A percentile compares a stretch with the other conserved stretches of the same genome.
These are phyloP conservation scores for Siphamia tubifer DNA, from an alignment of 2,113 vertebrate species.

Conservation along the genomic window DNA sequence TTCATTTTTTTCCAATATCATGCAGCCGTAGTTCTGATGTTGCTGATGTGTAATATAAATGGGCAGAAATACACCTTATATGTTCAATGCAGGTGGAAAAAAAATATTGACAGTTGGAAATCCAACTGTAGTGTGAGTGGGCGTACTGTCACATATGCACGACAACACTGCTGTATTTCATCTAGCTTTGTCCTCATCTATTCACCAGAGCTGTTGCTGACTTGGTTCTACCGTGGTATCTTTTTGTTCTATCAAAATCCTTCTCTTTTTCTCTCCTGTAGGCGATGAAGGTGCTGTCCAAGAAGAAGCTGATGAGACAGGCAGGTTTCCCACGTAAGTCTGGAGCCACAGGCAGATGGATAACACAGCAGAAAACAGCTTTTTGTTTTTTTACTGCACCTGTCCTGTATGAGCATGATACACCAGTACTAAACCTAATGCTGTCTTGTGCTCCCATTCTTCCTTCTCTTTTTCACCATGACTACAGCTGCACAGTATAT, in stretches of 20 bases:
- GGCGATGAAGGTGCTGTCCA: constrained; percentile 99
- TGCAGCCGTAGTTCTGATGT: background rate
- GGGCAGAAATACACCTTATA: background rate
- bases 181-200: constrained; percentile 10
- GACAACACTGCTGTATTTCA: background rate
- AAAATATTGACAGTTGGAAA: background rate
- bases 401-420: constrained; percentile 1
- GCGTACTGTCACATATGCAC: constrained; percentile 2
- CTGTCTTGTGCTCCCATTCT: no score
- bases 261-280: constrained; percentile 56
- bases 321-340: constrained; percentile 97
- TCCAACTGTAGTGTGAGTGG: constrained; percentile 31
- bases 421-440: background rate
- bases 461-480: no score
- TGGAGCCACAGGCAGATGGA: constrained; percentile 48
- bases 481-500: no score
- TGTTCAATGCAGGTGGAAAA: constrained; percentile 3
- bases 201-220: constrained; percentile 10
- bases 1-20: no score
- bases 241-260: background rate
- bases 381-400: background rate
- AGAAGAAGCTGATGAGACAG: constrained; percentile 96
- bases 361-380: constrained; percentile 31
- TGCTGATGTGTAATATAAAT: background rate
- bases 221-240: background rate